These are phyloP conservation scores for Haliclona indistincta DNA, from an alignment of 37 sponge, comb jelly and placozoan species.

Conservation along the genomic window DNA sequence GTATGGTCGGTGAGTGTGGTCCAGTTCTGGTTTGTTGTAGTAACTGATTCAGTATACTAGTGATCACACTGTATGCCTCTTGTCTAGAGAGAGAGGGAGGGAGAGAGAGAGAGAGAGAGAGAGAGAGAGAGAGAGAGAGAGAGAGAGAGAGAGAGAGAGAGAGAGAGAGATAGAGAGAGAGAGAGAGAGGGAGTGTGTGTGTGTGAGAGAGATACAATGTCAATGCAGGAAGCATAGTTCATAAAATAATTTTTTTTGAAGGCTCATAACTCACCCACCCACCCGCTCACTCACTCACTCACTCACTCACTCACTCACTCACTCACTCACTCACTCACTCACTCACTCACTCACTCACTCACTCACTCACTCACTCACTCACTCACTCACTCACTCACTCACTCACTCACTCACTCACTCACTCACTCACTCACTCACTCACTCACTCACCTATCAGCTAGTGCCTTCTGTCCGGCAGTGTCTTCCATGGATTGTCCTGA, in stretches of 20 bases:
- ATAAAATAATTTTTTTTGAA: too few relatives aligned
- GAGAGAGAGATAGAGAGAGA: not conserved
- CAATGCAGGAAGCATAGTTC: not conserved
- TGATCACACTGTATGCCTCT: constrained; percentile 25
- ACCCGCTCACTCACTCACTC: too few relatives aligned
- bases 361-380: not conserved
- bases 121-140: constrained; percentile 3
- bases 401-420: too few relatives aligned
- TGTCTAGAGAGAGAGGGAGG: constrained; percentile 15
- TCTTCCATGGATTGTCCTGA: constrained; percentile 70
- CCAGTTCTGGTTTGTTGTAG: constrained; percentile 3
- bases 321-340: too few relatives aligned
- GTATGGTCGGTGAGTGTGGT: constrained; percentile 16
- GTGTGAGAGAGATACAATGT: not conserved
- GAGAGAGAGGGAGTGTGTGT: not conserved
- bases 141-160: not conserved
- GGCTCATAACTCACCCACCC: too few relatives aligned
- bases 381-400: too few relatives aligned
- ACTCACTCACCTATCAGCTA: constrained; percentile 60
- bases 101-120: not conserved
- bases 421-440: too few relatives aligned
- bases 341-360: too few relatives aligned
- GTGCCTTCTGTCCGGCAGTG: constrained; percentile 38
- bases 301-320: too few relatives aligned
- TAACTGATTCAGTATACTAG: constrained; percentile 17